Evolutionary conservation across 1,140 invertebrate species (phyloP).

Genomic region (Microplitis mediator): DNA sequence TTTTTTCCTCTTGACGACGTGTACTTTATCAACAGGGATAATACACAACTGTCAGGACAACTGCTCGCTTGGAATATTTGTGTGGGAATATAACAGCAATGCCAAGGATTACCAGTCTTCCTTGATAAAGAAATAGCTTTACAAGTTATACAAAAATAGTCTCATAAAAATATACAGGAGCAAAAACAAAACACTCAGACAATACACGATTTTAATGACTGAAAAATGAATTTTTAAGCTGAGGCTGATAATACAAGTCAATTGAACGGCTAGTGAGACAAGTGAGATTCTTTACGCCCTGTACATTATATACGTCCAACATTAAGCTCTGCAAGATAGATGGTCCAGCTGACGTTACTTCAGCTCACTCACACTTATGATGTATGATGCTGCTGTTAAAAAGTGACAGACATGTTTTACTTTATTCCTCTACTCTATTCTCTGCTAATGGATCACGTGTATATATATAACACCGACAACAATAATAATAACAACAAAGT

Average conservation of each 20-base stretch:
- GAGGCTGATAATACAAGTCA: constrained; percentile 30
- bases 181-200: not conserved
- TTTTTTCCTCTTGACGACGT: constrained; percentile 12
- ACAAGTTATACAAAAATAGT: not conserved
- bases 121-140: not conserved
- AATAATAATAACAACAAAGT: not conserved
- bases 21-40: constrained; percentile 36
- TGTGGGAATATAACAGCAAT: constrained; percentile 42
- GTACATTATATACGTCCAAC: constrained; percentile 30
- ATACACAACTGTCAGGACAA: constrained; percentile 36
- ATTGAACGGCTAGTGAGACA: constrained; percentile 20
- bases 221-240: not conserved
- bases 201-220: not conserved
- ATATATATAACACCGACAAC: constrained; percentile 17
- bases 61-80: constrained; percentile 40
- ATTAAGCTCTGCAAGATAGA: constrained; percentile 50
- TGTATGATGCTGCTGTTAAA: constrained; percentile 46
- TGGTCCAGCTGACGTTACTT: constrained; percentile 39
- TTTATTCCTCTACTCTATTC: constrained; percentile 38
- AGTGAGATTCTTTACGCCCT: constrained; percentile 27
- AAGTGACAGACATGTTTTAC: constrained; percentile 47
- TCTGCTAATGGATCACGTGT: constrained; percentile 8
- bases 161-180: not conserved
- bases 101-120: constrained; percentile 36
- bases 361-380: constrained; percentile 47